phyloP scores from a whole-genome alignment of 2,888 invertebrate genomes.

The Sceliomorpha sp. region DNA sequence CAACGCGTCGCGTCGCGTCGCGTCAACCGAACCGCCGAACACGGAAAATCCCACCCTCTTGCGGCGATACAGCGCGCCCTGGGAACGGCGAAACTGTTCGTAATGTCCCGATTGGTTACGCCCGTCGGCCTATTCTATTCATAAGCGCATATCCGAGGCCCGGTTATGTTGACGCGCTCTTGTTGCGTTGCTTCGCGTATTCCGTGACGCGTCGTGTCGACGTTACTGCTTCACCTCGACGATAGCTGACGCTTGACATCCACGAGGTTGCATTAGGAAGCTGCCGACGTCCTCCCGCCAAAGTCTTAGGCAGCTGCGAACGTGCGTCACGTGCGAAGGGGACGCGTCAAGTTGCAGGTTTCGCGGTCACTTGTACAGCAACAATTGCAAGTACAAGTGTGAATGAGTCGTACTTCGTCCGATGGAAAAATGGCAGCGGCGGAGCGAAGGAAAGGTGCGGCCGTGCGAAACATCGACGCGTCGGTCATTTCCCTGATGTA shows the following conservation, averaged over 20 bases:
- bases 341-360: too few species aligned
- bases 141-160: conserved; percentile 41
- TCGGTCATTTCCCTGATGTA: conserved; percentile 58
- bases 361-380: too few species aligned
- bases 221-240: conserved; percentile 29
- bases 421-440: too few species aligned
- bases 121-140: conserved; percentile 56
- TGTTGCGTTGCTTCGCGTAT: conserved; percentile 36
- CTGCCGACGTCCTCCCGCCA: neutral
- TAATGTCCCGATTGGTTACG: conserved; percentile 57
- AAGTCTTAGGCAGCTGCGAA: too few species aligned
- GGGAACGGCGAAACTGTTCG: conserved; percentile 41
- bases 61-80: conserved; percentile 55
- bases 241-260: conserved; percentile 34
- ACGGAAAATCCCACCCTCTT: conserved; percentile 71
- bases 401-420: too few species aligned
- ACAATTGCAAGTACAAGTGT: too few species aligned
- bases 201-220: conserved; percentile 37
- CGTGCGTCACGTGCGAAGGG: too few species aligned
- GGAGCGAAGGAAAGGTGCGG: too few species aligned
- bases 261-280: conserved; percentile 16
- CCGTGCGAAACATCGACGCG: conserved; percentile 36
- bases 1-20: conserved; percentile 74
- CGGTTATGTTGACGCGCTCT: conserved; percentile 48
- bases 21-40: conserved; percentile 69